Conservation (phyloP, 1,140 invertebrate species). For the Dendrolimus kikuchii region DNA sequence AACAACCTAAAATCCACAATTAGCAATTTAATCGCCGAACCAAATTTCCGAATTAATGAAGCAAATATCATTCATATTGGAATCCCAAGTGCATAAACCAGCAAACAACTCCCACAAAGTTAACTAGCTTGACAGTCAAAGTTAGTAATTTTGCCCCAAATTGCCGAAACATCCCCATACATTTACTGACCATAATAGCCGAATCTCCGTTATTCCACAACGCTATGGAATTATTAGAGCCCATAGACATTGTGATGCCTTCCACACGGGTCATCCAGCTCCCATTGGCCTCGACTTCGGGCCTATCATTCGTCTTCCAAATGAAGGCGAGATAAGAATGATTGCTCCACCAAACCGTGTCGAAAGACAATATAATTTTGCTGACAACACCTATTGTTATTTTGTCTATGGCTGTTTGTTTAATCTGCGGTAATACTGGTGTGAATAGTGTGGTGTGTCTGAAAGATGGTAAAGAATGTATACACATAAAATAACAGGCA, state of each 20-base stretch:
- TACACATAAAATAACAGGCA: no score
- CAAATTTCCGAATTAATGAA: no score
- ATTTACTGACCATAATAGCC: conserved; percentile 24
- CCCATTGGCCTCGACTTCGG: conserved; percentile 5
- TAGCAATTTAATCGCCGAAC: no score
- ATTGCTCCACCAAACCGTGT: conserved; percentile 17
- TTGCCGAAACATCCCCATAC: not conserved
- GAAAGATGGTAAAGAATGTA: conserved; percentile 10
- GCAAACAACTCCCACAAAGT: no score
- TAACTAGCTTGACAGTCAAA: no score
- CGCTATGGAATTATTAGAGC: conserved; percentile 15
- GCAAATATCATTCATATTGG: no score
- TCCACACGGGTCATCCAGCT: conserved; percentile 17
- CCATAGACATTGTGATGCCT: conserved; percentile 12
- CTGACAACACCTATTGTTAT: conserved; percentile 24
- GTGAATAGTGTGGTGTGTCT: conserved; percentile 29
- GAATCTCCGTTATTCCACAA: conserved; percentile 23
- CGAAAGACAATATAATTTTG: conserved; percentile 23
- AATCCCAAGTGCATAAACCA: no score
- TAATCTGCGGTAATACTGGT: conserved; percentile 16
- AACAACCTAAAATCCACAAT: no score
- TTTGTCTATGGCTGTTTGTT: conserved; percentile 17
- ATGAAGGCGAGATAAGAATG: conserved; percentile 10
- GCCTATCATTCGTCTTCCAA: conserved; percentile 20
- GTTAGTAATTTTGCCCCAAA: not conserved